A percentile compares a stretch with the other conserved stretches of the same genome.
phyloP scores from a whole-genome alignment of 2,797 vertebrate species.

The Paratrypauchen microcephalus region DNA sequence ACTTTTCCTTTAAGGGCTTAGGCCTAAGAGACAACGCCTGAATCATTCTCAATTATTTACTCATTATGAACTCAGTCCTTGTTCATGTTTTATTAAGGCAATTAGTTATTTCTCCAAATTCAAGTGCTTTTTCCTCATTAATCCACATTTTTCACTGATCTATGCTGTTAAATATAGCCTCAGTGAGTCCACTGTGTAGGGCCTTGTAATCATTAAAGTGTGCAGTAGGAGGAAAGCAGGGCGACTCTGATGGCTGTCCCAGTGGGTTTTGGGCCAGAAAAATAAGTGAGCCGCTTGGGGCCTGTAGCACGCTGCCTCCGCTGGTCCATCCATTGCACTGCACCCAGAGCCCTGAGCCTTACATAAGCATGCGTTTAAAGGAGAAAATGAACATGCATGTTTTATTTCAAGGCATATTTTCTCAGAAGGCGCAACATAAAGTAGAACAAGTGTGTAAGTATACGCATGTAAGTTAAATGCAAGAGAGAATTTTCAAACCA shows the following conservation, averaged over 20 bases:
- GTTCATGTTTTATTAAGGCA: no score
- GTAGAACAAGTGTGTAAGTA: not conserved
- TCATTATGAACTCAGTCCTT: no score
- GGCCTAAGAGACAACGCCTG: no score
- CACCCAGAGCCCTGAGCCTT: not conserved
- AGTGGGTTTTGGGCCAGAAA: conserved; percentile 29
- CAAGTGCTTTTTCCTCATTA: no score
- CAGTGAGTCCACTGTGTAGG: conserved; percentile 11
- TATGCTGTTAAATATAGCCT: conserved; percentile 16
- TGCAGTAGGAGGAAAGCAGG: conserved; percentile 41
- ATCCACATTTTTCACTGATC: not conserved
- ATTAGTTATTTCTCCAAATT: no score
- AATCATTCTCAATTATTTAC: no score
- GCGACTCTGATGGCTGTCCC: conserved; percentile 33
- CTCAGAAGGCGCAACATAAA: not conserved
- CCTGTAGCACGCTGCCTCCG: conserved; percentile 24
- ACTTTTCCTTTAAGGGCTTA: no score
- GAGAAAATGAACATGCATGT: conserved; percentile 4
- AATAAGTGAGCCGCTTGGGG: conserved; percentile 34
- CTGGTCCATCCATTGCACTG: conserved; percentile 23
- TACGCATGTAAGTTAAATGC: not conserved
- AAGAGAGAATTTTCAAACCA: no score
- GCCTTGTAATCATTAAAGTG: conserved; percentile 32
- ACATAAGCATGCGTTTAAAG: conserved; percentile 10
- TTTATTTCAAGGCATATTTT: not conserved